phyloP scores from a whole-genome alignment of 2,797 vertebrate species.

The Mallotus villosus region DNA sequence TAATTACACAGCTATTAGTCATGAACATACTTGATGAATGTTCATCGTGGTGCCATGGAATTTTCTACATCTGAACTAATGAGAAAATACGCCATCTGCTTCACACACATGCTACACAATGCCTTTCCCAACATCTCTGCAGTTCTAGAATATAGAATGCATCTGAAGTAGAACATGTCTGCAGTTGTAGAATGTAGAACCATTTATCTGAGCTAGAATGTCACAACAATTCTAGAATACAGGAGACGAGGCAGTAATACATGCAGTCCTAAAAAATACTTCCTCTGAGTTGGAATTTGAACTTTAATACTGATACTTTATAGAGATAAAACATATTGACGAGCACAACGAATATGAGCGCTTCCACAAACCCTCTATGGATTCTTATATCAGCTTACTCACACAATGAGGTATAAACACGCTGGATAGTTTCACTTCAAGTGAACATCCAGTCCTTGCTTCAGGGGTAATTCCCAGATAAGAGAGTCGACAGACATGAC shows the following conservation, averaged over 20 bases:
- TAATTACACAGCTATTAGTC: constrained; percentile 52
- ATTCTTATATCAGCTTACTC: too few relatives aligned
- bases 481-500: not conserved
- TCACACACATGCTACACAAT: constrained; percentile 56
- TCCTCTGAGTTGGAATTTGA: too few relatives aligned
- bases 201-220: not conserved
- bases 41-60: constrained; percentile 49
- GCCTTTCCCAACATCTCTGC: not conserved
- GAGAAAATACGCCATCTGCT: constrained; percentile 66
- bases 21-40: constrained; percentile 58
- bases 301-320: too few relatives aligned
- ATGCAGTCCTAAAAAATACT: too few relatives aligned
- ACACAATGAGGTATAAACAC: too few relatives aligned
- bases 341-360: too few relatives aligned
- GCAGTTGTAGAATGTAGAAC: not conserved
- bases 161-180: not conserved
- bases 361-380: too few relatives aligned
- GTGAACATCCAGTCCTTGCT: not conserved
- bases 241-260: not conserved
- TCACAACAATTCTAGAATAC: not conserved
- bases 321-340: too few relatives aligned
- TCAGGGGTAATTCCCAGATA: not conserved
- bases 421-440: too few relatives aligned
- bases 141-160: not conserved
- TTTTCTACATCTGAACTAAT: constrained; percentile 52